phyloP scores from a whole-genome alignment of 2,113 vertebrate genomes.

The Andinoacara biseriatus region DNA sequence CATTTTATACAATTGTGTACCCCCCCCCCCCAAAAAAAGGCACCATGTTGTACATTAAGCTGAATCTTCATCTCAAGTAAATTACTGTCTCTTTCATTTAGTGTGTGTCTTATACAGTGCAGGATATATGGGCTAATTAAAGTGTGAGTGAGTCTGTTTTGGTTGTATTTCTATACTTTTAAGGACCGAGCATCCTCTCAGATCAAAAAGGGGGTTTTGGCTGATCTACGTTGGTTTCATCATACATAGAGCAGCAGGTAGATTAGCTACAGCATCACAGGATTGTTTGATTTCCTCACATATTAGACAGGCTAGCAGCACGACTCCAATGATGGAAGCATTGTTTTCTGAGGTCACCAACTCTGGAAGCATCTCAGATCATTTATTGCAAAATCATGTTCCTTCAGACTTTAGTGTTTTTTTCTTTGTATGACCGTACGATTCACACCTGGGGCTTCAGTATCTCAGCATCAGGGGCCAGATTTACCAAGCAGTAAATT shows the following conservation, averaged over 20 bases:
- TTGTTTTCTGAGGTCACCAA: not conserved
- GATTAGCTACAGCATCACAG: not conserved
- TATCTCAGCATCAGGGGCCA: not conserved
- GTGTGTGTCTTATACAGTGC: constrained; percentile 90
- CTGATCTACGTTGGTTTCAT: not conserved
- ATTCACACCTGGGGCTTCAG: not conserved
- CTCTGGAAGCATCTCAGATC: not conserved
- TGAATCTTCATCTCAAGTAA: constrained; percentile 86
- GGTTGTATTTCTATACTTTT: constrained; percentile 57
- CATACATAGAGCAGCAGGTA: not conserved
- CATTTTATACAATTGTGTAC: constrained; percentile 77
- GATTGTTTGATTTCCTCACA: not conserved
- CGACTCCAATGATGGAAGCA: not conserved
- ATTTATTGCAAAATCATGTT: not conserved
- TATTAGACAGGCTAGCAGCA: not conserved
- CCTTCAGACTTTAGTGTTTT: not conserved
- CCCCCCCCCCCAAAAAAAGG: constrained; percentile 47
- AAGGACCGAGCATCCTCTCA: constrained; percentile 13
- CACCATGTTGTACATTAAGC: constrained; percentile 69
- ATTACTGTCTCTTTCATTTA: constrained; percentile 72
- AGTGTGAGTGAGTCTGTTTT: constrained; percentile 40
- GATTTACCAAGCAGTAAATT: not conserved
- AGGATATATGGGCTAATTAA: constrained; percentile 87
- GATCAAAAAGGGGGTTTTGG: not conserved
- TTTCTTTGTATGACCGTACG: not conserved